Evolutionary conservation across 2,797 vertebrate species (phyloP), one percentile per base, ranked within the genome.

Genomic region (Chloroceryle amazona): DNA sequence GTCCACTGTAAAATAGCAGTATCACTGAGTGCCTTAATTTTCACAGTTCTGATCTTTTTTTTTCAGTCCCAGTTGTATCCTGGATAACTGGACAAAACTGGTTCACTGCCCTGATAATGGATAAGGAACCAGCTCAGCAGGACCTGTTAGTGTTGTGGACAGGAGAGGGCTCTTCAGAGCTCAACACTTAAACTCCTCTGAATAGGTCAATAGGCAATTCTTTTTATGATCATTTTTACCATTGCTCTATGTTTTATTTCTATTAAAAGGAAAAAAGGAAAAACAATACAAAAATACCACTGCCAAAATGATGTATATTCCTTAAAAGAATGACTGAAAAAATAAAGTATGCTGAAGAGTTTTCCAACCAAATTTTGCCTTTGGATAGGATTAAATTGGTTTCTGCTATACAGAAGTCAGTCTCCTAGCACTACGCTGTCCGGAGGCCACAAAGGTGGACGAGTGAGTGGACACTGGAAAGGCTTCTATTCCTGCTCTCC

Each of bases 381-480:
- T 88, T 3, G 4, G 7, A 52, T 51, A 25, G n/a, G n/a, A 52
- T 35, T 31, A 46, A 15, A 29, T 46, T 29, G 0, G 8, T 44
- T 67, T 81, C 12, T 90, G 65, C 52, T 35, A 0, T 13, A 31
- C 35, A 74, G 65, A 65, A 65, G n/a, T 46, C 61, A 65, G n/a
- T 46, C 57, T 7, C 21, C 46, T 31, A 17, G 28, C 3, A 3
- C 62, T 6, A 0, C 17, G 1, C 13, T 33, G 70, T 3, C 1
- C 3, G 8, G 58, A 37, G 73, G 39, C 18, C 52, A 28, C 0
- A 0, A 25, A 84, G 54, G 7, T 23, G 61, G 42, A 11, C 0
- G 2, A 37, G 23, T 1, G 13, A 60, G 54, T 10, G 63, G 74
- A 21, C n/a, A 4, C 10, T 18, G 42, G 51, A 29, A 35, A 41